A percentile compares a stretch with the other conserved stretches of the same genome.
Evolutionary conservation across 2,888 invertebrate species (phyloP).

Genomic region (Drosophila kambysellisi): DNA sequence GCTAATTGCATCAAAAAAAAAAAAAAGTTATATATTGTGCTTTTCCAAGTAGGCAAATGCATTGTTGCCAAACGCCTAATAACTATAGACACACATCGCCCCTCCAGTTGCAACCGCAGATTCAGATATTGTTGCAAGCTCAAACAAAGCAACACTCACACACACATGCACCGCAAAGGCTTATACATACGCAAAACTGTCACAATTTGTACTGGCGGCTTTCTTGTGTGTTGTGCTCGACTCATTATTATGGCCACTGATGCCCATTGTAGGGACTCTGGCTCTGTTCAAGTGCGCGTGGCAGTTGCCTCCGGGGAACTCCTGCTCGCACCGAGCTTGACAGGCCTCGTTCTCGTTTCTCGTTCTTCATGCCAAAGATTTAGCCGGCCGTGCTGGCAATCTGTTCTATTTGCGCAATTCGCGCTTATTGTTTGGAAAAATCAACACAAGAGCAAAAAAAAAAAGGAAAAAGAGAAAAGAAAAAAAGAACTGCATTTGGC

Average conservation of each 20-base stretch:
- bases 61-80: conserved; percentile 70
- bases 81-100: conserved; percentile 50
- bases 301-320: conserved; percentile 75
- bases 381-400: conserved; percentile 37
- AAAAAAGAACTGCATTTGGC: conserved; percentile 66
- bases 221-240: conserved; percentile 43
- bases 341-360: conserved; percentile 33
- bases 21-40: conserved; percentile 23
- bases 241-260: conserved; percentile 34
- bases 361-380: conserved; percentile 45
- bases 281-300: conserved; percentile 70
- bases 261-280: conserved; percentile 52
- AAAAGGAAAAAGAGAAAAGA: conserved; percentile 25
- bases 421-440: conserved; percentile 81
- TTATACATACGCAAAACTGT: conserved; percentile 15
- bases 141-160: conserved; percentile 40
- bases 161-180: neutral
- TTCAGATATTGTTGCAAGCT: conserved; percentile 36
- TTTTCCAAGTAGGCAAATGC: conserved; percentile 52
- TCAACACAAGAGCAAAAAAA: conserved; percentile 57
- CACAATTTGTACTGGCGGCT: conserved; percentile 51
- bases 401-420: conserved; percentile 74
- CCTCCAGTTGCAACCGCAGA: conserved; percentile 19
- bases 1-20: conserved; percentile 69
- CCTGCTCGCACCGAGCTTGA: conserved; percentile 40